Conservation (phyloP, 2,888 invertebrate genomes). For the Drosophila mimica region DNA sequence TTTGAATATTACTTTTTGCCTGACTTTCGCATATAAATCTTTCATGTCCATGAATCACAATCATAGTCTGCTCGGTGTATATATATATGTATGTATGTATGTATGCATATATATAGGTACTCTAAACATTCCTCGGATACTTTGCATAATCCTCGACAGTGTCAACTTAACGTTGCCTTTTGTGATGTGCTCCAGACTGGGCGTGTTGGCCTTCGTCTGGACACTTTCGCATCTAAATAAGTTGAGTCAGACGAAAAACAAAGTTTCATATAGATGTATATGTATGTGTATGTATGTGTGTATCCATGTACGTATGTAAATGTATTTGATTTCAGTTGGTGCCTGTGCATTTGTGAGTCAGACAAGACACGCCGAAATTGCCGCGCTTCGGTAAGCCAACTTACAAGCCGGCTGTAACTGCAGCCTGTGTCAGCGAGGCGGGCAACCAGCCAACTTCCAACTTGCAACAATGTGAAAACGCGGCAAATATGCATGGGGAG, state of each 20-base stretch:
- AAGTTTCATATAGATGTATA: not conserved
- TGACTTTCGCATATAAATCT: conserved; percentile 49
- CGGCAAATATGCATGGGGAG: conserved; percentile 53
- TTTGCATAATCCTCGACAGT: conserved; percentile 52
- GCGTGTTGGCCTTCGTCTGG: conserved; percentile 70
- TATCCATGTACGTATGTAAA: not conserved
- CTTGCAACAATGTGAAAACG: conserved; percentile 56
- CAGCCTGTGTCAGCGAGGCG: conserved; percentile 54
- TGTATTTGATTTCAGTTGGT: not conserved
- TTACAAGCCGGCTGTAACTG: conserved; percentile 52
- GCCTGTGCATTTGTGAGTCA: conserved; percentile 46
- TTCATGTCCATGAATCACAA: conserved; percentile 44
- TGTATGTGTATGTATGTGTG: not conserved
- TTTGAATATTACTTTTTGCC: conserved; percentile 41
- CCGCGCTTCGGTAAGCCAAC: conserved; percentile 63
- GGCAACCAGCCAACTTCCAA: conserved; percentile 42
- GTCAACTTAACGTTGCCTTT: conserved; percentile 59
- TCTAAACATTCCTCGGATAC: conserved; percentile 45
- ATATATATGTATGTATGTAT: conserved; percentile 1
- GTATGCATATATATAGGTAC: conserved; percentile 1
- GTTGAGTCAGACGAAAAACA: conserved; percentile 63
- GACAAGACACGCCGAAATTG: conserved; percentile 59
- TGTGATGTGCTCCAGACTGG: conserved; percentile 55
- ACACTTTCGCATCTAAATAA: conserved; percentile 68
- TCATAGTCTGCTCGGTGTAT: conserved; percentile 4